Base-by-base conservation (phyloP, 1,140 invertebrate species). In the Drosophila equinoxialis region DNA sequence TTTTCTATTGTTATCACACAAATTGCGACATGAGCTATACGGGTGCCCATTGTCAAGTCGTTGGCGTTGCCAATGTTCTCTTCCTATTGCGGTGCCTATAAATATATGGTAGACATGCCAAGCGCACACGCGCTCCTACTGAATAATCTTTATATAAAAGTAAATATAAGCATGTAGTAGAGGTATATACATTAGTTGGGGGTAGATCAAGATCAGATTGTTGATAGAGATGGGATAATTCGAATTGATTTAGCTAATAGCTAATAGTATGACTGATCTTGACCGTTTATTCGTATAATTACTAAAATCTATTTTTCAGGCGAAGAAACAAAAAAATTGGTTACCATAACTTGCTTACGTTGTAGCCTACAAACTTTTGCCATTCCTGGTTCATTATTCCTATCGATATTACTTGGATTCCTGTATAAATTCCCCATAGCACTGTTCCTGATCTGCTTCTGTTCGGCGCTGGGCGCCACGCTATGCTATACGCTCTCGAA, bases 321-420 rank as follows among this genome's bases (percentile, higher is more conserved):
- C 30, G 6, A 30, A 30, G 0, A 30, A 30, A 17, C 17, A 45
- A 45, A 8, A 14, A 45, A 14, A 68, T 72, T 87, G 83, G 73
- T 89, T 87, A 8, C 62, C 74, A 78, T 89, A 82, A 89, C 77
- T 73, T 6, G 42, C 39, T 64, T 13, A 45, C 23, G 37, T 61
- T 89, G 61, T 92, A 99, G 98, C 93, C 95, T 99, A 79, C 99
- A 99, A 95, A 98, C 99, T 71, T 99, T 99, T 94, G 99, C 98
- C 78, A 99, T 99, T 93, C 99, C 99, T 78, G 99, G 99, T 77
- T 99, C 98, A 35, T 96, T 99, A 91, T 99, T 99, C 92, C 93
- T 99, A 41, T 99, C 98, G 70, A 99, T 99, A 79, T 93, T 99
- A 26, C 98, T 97, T 72, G 99, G 99, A 76, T 99, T 99, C 93